Evolutionary conservation across 2,113 vertebrate species (phyloP), one percentile per base, ranked within the genome.

Genomic region (Galbula dea): DNA sequence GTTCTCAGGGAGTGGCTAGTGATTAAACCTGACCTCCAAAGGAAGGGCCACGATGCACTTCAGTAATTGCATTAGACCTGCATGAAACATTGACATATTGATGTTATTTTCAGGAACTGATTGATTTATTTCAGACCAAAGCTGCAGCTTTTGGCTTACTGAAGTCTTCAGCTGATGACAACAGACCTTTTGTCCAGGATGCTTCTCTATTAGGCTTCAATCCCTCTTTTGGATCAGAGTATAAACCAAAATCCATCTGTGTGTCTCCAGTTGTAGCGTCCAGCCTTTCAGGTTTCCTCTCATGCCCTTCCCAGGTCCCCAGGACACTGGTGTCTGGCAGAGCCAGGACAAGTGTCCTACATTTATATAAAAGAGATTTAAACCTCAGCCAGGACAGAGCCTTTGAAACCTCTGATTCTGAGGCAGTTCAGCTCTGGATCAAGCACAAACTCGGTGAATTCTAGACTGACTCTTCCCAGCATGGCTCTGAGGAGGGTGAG

Each of bases 161-260:
- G 55, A 78, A 22, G 15, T 43, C 55, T 74, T 66, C 11, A 8
- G 54, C 59, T 67, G 43, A 36, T 76, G 59, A 26, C 26, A 73
- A 45, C 41, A n/a, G 15, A 8, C 34, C 57, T 73, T 77, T 55
- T 57, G 22, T 57, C 36, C 30, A 14, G 45, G 37, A 15, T 21
- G 29, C 34, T 57, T 73, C 88, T 68, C 22, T 0, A 0, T 5
- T 7, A 23, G 46, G 17, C 26, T 85, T 83, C 3, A 2, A 41
- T 43, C 43, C 24, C 24, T 3, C 45, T 81, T 62, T 66, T 62
- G 45, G 30, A 37, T 54, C 34, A 54, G 41, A 9, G 27, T 46
- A 27, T 5, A 66, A 51, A 58, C 27, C 59, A 14, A 54, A 83
- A 34, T 10, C 36, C 39, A 12, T 10, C 1, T 4, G 12, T 24